Evolutionary conservation across 1,140 invertebrate genomes (phyloP).

Genomic region (Spodoptera frugiperda): DNA sequence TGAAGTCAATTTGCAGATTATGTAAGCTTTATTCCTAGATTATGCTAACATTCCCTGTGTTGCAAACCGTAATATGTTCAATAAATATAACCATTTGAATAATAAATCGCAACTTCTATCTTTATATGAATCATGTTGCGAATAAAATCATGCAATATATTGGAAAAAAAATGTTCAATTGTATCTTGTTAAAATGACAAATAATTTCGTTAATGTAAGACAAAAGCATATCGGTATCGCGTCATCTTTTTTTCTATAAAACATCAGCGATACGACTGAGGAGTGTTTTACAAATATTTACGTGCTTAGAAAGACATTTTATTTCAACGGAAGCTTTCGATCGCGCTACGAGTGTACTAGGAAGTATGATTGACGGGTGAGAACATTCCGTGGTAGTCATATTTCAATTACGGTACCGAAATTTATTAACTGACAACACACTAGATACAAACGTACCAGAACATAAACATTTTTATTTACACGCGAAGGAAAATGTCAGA

Average conservation of each 20-base stretch:
- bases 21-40: constrained; percentile 2
- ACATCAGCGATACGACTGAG: background rate
- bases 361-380: background rate
- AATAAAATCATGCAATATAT: background rate
- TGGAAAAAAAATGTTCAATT: background rate
- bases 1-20: constrained; percentile 26
- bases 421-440: constrained; percentile 13
- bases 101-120: background rate
- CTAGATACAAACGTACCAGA: background rate
- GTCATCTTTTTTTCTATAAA: background rate
- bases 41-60: background rate
- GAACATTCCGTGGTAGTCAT: constrained; percentile 4
- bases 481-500: background rate
- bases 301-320: background rate
- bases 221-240: no score
- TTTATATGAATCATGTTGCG: background rate
- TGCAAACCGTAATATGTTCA: background rate
- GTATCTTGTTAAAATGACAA: no score
- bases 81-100: constrained; percentile 20
- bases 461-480: background rate
- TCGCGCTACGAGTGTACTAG: background rate
- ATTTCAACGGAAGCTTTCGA: constrained; percentile 4
- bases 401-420: background rate
- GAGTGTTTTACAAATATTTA: background rate
- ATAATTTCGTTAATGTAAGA: no score